phyloP scores from a whole-genome alignment of 2,797 vertebrate species.

The Scyliorhinus canicula region DNA sequence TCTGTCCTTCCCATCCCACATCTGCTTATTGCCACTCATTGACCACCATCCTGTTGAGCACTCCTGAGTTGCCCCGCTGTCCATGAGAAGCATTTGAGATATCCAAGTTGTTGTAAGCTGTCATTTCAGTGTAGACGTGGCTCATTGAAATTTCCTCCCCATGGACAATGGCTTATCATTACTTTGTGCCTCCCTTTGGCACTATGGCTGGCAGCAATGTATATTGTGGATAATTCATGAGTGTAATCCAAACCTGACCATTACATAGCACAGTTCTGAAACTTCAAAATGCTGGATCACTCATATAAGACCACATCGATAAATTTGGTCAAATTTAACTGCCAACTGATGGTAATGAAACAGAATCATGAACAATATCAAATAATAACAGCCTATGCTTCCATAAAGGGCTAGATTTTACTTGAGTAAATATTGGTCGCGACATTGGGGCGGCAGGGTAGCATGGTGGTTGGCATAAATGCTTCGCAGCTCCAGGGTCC shows the following conservation, averaged over 20 bases:
- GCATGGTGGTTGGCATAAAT: too few relatives aligned
- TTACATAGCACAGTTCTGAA: background rate
- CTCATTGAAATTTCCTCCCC: background rate
- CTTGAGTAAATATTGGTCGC: background rate
- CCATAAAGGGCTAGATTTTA: background rate
- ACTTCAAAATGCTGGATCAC: background rate
- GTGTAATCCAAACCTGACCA: background rate
- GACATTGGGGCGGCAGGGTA: too few relatives aligned
- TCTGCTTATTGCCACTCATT: background rate
- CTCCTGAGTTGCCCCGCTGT: background rate
- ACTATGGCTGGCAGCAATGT: background rate
- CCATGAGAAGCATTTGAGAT: background rate
- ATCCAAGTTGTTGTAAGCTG: background rate
- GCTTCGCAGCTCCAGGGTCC: too few relatives aligned
- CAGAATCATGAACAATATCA: background rate
- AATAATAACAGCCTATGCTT: background rate
- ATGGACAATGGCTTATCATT: background rate
- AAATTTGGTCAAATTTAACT: background rate
- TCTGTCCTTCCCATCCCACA: background rate
- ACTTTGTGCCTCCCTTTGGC: background rate
- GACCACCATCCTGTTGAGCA: background rate
- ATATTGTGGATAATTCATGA: background rate
- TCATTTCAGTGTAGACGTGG: background rate
- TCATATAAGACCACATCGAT: background rate
- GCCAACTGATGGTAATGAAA: background rate